Conservation (phyloP, 2,113 vertebrate species). For the Ictalurus furcatus region DNA sequence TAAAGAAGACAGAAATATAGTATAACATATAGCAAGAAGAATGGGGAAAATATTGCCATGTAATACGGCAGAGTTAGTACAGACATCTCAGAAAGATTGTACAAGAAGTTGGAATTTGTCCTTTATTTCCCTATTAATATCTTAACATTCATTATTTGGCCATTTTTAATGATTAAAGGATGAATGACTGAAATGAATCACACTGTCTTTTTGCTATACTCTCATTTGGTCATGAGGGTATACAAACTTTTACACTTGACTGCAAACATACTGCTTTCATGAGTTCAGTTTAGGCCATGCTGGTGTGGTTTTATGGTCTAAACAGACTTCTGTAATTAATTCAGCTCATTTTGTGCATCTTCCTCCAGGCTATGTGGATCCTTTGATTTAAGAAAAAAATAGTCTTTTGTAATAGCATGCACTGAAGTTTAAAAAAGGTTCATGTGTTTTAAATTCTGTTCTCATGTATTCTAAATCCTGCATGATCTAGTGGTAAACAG, state of each 20-base stretch:
- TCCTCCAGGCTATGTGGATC: not conserved
- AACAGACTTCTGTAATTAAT: constrained; percentile 20
- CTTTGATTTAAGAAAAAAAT: not conserved
- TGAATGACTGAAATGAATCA: not conserved
- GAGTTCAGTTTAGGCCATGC: constrained; percentile 2
- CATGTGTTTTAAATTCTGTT: not conserved
- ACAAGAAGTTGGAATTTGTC: not conserved
- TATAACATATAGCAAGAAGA: not conserved
- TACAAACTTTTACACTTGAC: not conserved
- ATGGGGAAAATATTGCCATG: not conserved
- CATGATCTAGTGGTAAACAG: constrained; percentile 17
- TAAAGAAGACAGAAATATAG: not conserved
- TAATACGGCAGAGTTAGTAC: not conserved
- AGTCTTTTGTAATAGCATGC: not conserved
- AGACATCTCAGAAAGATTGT: not conserved
- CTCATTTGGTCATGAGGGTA: not conserved
- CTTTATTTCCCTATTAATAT: not conserved
- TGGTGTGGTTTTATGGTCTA: constrained; percentile 21
- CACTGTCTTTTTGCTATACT: not conserved
- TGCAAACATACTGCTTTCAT: not conserved
- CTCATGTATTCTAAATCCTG: not conserved
- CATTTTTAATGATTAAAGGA: not conserved
- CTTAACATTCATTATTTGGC: not conserved
- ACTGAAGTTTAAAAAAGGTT: not conserved
- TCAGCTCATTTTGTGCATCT: not conserved